Conservation (phyloP, 2,797 vertebrate genomes). For the Ibycter americanus region DNA sequence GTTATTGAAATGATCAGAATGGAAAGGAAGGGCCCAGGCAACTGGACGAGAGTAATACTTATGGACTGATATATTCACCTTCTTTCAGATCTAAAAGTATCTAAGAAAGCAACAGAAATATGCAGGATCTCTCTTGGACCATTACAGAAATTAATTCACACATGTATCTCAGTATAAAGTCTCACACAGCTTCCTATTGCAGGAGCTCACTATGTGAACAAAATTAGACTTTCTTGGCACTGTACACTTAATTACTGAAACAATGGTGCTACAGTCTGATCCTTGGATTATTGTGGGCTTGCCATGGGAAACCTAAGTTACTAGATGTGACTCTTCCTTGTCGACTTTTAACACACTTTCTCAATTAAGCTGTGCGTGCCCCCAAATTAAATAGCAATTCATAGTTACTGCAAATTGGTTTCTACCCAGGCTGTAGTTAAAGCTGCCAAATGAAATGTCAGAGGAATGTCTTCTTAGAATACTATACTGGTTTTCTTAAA, state of each 20-base stretch:
- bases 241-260: neutral
- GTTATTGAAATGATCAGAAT: neutral
- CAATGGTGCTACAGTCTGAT: neutral
- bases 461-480: conserved; percentile 39
- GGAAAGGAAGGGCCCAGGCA: neutral
- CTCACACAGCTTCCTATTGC: neutral
- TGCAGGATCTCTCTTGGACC: neutral
- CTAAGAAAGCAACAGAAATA: neutral
- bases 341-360: neutral
- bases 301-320: neutral
- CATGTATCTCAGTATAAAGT: neutral
- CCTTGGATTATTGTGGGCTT: neutral
- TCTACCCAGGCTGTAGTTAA: conserved; percentile 7
- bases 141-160: neutral
- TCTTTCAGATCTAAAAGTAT: neutral
- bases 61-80: neutral
- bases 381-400: neutral
- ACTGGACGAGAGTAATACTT: neutral
- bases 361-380: conserved; percentile 48
- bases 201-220: neutral
- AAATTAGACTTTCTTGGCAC: neutral
- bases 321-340: neutral
- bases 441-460: conserved; percentile 43
- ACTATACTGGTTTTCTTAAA: conserved; percentile 29
- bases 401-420: conserved; percentile 56